A percentile compares a stretch with the other conserved stretches of the same genome.
These are phyloP conservation scores for Ligdia adustata DNA, from an alignment of 2,888 invertebrate species.

Conservation along the genomic window DNA sequence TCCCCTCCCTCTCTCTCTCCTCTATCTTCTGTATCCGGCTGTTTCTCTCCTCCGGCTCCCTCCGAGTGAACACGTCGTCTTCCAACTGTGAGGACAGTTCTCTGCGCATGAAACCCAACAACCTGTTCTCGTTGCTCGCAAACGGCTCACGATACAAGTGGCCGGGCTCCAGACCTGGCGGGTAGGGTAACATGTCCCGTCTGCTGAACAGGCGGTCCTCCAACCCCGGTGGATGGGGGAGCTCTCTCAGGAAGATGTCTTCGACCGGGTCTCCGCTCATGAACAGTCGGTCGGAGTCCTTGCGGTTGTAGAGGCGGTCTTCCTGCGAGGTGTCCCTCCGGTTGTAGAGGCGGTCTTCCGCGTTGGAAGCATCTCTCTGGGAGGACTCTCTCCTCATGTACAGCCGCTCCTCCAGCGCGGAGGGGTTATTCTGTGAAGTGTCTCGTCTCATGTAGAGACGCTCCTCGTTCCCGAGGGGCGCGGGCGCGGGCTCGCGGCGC, in stretches of 20 bases:
- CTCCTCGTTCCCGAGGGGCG: background rate
- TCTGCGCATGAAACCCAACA: no score
- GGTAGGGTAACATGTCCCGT: background rate
- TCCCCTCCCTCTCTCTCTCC: no score
- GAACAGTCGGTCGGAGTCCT: background rate
- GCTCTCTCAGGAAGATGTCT: no score
- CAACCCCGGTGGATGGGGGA: no score
- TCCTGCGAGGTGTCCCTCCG: background rate
- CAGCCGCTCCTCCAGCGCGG: background rate
- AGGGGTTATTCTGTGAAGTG: background rate
- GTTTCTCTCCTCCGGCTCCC: background rate
- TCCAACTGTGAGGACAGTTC: no score
- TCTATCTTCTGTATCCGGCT: no score
- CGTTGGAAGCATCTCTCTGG: background rate
- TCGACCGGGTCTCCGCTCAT: background rate
- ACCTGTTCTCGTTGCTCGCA: no score
- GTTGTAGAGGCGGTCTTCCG: background rate
- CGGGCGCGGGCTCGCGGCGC: conserved; percentile 7
- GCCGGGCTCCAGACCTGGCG: no score
- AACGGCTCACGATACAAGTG: no score
- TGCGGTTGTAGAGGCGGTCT: background rate
- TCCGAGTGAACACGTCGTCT: background rate
- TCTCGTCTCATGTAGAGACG: background rate
- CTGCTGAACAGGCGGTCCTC: background rate
- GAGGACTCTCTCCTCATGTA: conserved; percentile 1